These are phyloP conservation scores for Cygnus atratus DNA, from an alignment of 2,113 vertebrate genomes.

Conservation along the genomic window DNA sequence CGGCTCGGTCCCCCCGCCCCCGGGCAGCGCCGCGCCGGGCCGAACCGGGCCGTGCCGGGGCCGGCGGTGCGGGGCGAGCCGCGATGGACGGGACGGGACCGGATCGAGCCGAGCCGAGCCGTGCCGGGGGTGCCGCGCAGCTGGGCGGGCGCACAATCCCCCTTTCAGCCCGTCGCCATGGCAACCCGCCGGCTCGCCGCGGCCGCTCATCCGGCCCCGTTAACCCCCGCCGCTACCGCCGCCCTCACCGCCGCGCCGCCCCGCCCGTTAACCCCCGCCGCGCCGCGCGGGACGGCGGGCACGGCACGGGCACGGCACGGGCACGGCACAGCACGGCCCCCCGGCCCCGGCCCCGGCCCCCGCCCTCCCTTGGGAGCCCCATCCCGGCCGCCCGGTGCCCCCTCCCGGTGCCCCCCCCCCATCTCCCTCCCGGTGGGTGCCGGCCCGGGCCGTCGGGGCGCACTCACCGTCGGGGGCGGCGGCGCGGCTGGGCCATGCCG, in stretches of 20 bases:
- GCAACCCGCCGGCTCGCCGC: constrained; percentile 72
- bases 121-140: neutral
- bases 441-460: neutral
- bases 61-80: neutral
- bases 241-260: constrained; percentile 34
- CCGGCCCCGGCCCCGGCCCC: neutral
- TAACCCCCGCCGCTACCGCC: constrained; percentile 44
- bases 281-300: neutral
- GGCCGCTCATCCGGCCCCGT: constrained; percentile 60
- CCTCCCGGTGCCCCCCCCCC: neutral
- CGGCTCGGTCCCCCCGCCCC: neutral
- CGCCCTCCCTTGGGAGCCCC: neutral
- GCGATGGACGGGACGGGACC: neutral
- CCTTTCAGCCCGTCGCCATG: constrained; percentile 77
- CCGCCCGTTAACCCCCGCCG: constrained; percentile 7
- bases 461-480: neutral
- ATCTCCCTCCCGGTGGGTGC: neutral
- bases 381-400: neutral
- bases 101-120: neutral
- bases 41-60: too few relatives aligned
- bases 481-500: neutral
- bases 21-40: neutral
- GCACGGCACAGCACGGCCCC: too few relatives aligned
- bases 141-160: constrained; percentile 73
- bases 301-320: too few relatives aligned